A percentile compares a stretch with the other conserved stretches of the same genome.
phyloP scores from a whole-genome alignment of 1,140 invertebrate species.

The Heliothis subflexa region DNA sequence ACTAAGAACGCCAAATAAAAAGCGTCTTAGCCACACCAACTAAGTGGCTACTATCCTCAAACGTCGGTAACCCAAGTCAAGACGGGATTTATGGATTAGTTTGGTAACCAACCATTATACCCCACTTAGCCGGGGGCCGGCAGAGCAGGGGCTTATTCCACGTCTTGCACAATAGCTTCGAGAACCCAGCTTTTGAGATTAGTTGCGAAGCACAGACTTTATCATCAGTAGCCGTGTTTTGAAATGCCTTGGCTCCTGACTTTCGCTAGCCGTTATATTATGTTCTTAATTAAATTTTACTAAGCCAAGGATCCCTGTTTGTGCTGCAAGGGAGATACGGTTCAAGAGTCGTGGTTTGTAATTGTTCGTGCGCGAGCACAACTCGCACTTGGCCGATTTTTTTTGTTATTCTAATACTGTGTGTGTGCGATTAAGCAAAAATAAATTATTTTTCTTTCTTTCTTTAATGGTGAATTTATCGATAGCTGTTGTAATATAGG shows the following conservation, averaged over 20 bases:
- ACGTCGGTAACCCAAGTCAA: constrained; percentile 43
- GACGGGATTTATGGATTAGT: constrained; percentile 48
- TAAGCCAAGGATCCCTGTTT: constrained; percentile 24
- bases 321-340: constrained; percentile 8
- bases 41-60: constrained; percentile 27
- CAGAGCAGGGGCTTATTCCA: constrained; percentile 45
- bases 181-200: constrained; percentile 43
- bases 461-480: neutral
- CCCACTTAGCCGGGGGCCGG: constrained; percentile 43
- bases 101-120: constrained; percentile 47
- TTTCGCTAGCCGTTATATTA: constrained; percentile 19
- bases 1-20: constrained; percentile 12
- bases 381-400: too few relatives aligned
- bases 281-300: constrained; percentile 39
- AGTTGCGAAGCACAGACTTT: constrained; percentile 41
- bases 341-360: constrained; percentile 6
- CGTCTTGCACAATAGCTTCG: constrained; percentile 38
- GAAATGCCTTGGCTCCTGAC: constrained; percentile 7
- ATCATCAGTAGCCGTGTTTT: constrained; percentile 40
- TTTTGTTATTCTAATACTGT: too few relatives aligned
- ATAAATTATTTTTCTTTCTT: too few relatives aligned
- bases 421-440: too few relatives aligned
- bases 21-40: constrained; percentile 6
- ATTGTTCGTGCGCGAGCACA: neutral
- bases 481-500: neutral